Conservation (phyloP, 1,140 invertebrate species). For the Gonioctena quinquepunctata region DNA sequence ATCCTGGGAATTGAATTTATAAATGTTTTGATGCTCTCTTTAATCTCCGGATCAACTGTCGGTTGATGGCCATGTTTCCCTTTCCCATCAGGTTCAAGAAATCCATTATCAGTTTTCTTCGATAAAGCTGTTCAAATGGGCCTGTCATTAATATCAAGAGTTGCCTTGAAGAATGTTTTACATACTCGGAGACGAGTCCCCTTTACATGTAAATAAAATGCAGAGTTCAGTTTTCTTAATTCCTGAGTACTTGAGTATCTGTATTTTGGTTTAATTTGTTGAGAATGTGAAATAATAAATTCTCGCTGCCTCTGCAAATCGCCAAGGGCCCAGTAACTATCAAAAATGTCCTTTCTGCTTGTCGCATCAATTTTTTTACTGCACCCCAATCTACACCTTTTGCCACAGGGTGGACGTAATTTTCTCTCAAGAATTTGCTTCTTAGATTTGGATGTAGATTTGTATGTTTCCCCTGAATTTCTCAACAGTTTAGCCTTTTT, state of each 20-base stretch:
- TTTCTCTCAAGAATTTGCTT: constrained; percentile 4
- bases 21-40: too few species aligned
- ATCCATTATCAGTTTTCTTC: too few species aligned
- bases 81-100: too few species aligned
- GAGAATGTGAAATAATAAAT: constrained; percentile 7
- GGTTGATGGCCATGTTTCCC: too few species aligned
- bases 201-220: constrained; percentile 25
- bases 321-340: constrained; percentile 18
- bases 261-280: constrained; percentile 29
- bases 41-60: too few species aligned
- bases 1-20: too few species aligned
- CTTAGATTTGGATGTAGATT: constrained; percentile 12
- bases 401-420: constrained; percentile 11
- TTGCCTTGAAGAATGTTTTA: constrained; percentile 26
- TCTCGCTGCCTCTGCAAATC: constrained; percentile 19
- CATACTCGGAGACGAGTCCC: constrained; percentile 23
- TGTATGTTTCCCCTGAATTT: constrained; percentile 18
- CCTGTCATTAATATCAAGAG: constrained; percentile 25
- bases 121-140: constrained; percentile 23
- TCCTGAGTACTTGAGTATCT: constrained; percentile 17
- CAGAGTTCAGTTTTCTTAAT: constrained; percentile 3
- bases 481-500: constrained; percentile 2
- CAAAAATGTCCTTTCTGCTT: constrained; percentile 5
- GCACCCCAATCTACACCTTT: constrained; percentile 19
- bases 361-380: constrained; percentile 3